Base-by-base conservation (phyloP, 2,888 invertebrate species). In the Girardia tigrina region DNA sequence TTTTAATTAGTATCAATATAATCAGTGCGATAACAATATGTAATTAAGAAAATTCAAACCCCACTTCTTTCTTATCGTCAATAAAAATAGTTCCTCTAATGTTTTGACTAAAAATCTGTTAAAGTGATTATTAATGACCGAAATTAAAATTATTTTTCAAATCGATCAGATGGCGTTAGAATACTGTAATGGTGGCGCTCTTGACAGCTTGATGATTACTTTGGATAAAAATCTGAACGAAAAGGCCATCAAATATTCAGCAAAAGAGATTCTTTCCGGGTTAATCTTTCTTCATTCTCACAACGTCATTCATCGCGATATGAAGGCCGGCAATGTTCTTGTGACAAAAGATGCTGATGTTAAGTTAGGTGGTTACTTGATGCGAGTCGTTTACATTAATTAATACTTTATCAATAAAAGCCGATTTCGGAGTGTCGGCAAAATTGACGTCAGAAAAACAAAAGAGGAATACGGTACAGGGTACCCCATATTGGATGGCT, bases 401-500 rank as follows among this genome's bases (percentile, higher is more conserved):
- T n/a, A n/a, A n/a, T n/a, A n/a, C n/a, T n/a, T n/a, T n/a, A n/a
- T n/a, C n/a, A n/a, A n/a, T n/a, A n/a, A n/a, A n/a, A 94, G 98
- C 98, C 83, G 98, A 99, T 86, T 99, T 99, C 87, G 98, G 98
- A 78, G 98, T 99, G 73, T 98, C 97, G 27, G 97, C 98, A 2
- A 94, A 94, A 87, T 94, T 95, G 85, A 93, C 94, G 82, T 90
- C 90, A 80, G 93, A 94, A 0, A 86, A 92, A 75, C 94, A 95
- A 85, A 94, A 92, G 82, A 91, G 97, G 82, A 94, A 95, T 85
- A 94, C 97, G 16, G 99, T 98, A 83, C 99, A 98, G 82, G 98
- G 98, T 29, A 99, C 98, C 6, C 98, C 98, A 6, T 98, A 98
- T 84, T 98, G 98, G 97, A 98, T 99, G 97, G 97, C 97, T 75